These are phyloP conservation scores for Megastigmus dorsalis DNA, from an alignment of 2,888 invertebrate genomes.

Conservation along the genomic window DNA sequence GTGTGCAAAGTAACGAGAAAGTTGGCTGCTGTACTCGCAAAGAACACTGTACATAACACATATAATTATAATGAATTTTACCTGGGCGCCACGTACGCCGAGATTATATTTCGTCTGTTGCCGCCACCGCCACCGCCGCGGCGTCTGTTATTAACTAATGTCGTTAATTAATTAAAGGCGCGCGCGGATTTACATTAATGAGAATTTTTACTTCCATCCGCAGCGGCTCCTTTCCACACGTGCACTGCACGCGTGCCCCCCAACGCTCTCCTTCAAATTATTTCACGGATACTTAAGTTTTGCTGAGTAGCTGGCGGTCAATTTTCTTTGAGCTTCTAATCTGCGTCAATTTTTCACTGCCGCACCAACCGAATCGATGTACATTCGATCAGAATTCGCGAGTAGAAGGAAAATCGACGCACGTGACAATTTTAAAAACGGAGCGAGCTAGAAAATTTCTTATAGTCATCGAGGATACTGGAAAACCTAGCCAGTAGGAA, in stretches of 20 bases:
- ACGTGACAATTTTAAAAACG: conserved; percentile 25
- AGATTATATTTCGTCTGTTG: conserved; percentile 50
- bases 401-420: neutral
- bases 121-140: no score
- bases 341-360: no score
- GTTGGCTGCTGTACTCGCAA: conserved; percentile 56
- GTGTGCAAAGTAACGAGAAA: conserved; percentile 56
- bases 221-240: no score
- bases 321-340: no score
- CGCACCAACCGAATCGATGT: no score
- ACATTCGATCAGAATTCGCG: no score
- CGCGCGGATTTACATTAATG: conserved; percentile 21
- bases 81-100: conserved; percentile 23
- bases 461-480: conserved; percentile 67
- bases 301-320: no score
- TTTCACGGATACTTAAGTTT: no score
- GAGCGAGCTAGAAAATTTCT: conserved; percentile 57
- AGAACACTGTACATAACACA: conserved; percentile 57
- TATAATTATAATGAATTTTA: conserved; percentile 54
- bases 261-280: no score
- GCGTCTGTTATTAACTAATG: conserved; percentile 49
- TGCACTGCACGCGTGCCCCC: no score
- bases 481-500: conserved; percentile 55
- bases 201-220: conserved; percentile 25
- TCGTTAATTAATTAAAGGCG: conserved; percentile 48